Evolutionary conservation across 2,888 invertebrate genomes (phyloP).

Genomic region (Temnothorax unifasciatus): DNA sequence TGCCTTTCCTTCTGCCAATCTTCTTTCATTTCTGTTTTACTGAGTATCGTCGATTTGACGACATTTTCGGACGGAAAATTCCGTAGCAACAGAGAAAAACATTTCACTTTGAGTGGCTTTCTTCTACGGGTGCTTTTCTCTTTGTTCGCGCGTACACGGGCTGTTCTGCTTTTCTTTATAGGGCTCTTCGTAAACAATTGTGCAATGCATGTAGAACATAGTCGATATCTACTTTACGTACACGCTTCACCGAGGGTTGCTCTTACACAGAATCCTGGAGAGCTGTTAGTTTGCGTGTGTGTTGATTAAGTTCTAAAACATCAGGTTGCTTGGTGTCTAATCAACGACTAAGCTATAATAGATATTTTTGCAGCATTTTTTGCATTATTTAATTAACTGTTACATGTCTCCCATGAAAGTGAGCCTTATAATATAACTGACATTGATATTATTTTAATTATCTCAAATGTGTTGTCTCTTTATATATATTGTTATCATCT

Average conservation of each 20-base stretch:
- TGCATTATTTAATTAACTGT: not conserved
- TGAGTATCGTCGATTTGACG: slow-evolving; percentile 71
- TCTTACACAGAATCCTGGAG: slow-evolving; percentile 52
- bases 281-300: slow-evolving; percentile 45
- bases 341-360: not conserved
- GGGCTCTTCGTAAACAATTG: slow-evolving; percentile 65
- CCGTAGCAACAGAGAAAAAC: slow-evolving; percentile 73
- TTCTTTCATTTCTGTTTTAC: slow-evolving; percentile 54
- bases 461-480: not conserved
- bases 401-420: not conserved
- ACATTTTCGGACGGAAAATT: slow-evolving; percentile 78
- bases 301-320: slow-evolving; percentile 61
- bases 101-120: slow-evolving; percentile 73
- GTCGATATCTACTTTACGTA: slow-evolving; percentile 63
- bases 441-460: not conserved
- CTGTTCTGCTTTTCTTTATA: slow-evolving; percentile 46
- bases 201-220: slow-evolving; percentile 37
- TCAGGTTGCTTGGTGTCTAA: slow-evolving; percentile 30
- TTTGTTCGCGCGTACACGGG: slow-evolving; percentile 31
- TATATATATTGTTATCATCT: not conserved
- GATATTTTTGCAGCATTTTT: not conserved
- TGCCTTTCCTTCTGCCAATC: slow-evolving; percentile 35
- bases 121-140: slow-evolving; percentile 59
- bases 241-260: slow-evolving; percentile 45
- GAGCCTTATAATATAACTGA: not conserved